Base-by-base conservation (phyloP, 2,888 invertebrate genomes). In the Yponomeuta evonymella region DNA sequence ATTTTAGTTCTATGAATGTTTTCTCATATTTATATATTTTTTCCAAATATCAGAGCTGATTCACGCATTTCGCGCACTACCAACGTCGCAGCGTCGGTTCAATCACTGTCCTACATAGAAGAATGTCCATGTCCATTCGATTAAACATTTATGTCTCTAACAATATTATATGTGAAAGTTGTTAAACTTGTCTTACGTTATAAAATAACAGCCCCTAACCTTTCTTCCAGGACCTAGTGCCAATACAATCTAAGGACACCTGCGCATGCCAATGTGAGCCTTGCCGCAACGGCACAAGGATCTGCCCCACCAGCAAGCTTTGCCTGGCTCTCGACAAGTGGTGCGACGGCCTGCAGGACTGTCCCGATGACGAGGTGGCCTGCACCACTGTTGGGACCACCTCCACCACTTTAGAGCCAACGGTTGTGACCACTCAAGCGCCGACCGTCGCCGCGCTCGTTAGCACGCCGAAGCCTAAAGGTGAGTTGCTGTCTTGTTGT, bases 281-380 rank as follows among this genome's bases (percentile, higher is more conserved):
- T 0, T 97, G 97, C 77, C 93, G 94, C 0, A 80, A 83, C n/a
- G 94, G 93, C 30, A 94, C 94, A 23, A 93, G 89, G 66, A 87
- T 96, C 36, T 97, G 97, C 77, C 95, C 95, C 1, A 95, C 96
- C 0, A 95, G 95, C 80, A 94, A 95, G 72, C 89, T 95, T 70
- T 97, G 97, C 79, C 93, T 97, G 23, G 91, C 95, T 0, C 92
- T 94, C 63, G 87, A 93, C 0, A 87, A 93, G 12, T 97, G 97
- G 97, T 97, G 97, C 80, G 95, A 97, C 81, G 97, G 96, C 0
- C 87, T 96, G 0, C 93, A 94, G 74, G 95, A 97, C 83, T 97
- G 97, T 78, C 95, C 96, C 0, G 97, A 97, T 79, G 97, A 97
- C 82, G 97, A 97, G 85, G 83, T 87, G 2, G 88, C 94, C 72